These are phyloP conservation scores for Dendrolimus punctatus DNA, from an alignment of 1,140 invertebrate species.

Conservation along the genomic window DNA sequence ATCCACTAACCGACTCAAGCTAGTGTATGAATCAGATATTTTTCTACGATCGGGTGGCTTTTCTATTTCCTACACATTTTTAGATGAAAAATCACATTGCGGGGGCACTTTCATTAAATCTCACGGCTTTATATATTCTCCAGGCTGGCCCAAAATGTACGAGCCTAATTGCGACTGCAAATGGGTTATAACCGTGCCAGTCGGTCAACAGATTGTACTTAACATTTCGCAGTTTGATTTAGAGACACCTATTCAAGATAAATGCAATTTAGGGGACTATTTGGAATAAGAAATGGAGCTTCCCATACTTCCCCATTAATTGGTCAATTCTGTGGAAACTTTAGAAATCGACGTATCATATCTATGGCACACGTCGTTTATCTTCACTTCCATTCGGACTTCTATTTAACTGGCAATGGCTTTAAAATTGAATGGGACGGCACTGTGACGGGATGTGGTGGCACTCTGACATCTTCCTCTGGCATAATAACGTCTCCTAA, in stretches of 20 bases:
- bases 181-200: conserved; percentile 81
- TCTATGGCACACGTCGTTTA: conserved; percentile 81
- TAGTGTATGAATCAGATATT: conserved; percentile 79
- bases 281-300: conserved; percentile 87
- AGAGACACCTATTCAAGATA: conserved; percentile 68
- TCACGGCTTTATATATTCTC: conserved; percentile 81
- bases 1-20: conserved; percentile 77
- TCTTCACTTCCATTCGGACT: conserved; percentile 81
- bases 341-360: conserved; percentile 74
- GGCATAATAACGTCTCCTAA: conserved; percentile 87
- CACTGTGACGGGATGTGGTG: conserved; percentile 84
- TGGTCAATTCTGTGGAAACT: conserved; percentile 80
- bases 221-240: conserved; percentile 82
- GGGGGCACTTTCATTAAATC: conserved; percentile 80
- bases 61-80: conserved; percentile 77
- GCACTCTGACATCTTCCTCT: conserved; percentile 74
- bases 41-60: conserved; percentile 78
- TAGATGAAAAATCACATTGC: conserved; percentile 80
- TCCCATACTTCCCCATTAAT: conserved; percentile 78
- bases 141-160: conserved; percentile 82
- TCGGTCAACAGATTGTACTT: conserved; percentile 80
- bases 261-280: conserved; percentile 80
- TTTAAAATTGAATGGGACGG: conserved; percentile 84
- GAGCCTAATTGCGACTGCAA: conserved; percentile 77
- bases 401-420: conserved; percentile 70